phyloP scores from a whole-genome alignment of 2,797 vertebrate genomes.

The Scomberomorus guttatus region DNA sequence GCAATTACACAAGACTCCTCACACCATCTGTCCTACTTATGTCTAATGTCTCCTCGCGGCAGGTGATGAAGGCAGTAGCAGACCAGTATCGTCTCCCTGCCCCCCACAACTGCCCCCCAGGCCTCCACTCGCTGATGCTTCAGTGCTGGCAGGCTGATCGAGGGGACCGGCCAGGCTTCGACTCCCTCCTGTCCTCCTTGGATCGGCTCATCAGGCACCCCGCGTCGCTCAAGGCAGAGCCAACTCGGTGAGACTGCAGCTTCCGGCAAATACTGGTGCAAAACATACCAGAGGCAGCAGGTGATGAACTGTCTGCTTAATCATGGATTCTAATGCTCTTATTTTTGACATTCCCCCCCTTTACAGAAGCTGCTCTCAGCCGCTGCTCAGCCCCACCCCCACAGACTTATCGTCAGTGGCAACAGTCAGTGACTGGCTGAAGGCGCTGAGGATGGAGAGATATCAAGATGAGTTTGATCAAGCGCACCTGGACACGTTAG shows the following conservation, averaged over 20 bases:
- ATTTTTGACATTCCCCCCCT: conserved; percentile 29
- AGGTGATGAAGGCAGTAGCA: conserved; percentile 97
- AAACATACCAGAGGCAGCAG: conserved; percentile 21
- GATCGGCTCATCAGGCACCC: conserved; percentile 89
- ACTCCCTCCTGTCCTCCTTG: conserved; percentile 90
- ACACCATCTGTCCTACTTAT: conserved; percentile 35
- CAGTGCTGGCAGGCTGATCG: conserved; percentile 94
- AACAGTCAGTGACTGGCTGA: conserved; percentile 93
- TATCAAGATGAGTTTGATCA: conserved; percentile 95
- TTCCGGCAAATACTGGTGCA: conserved; percentile 9
- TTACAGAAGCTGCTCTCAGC: conserved; percentile 85
- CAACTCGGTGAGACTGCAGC: conserved; percentile 79
- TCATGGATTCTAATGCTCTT: conserved; percentile 15
- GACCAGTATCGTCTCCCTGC: conserved; percentile 96
- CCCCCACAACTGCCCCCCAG: conserved; percentile 92
- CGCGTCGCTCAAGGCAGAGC: conserved; percentile 85
- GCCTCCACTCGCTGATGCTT: conserved; percentile 96
- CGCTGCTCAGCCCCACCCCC: conserved; percentile 86
- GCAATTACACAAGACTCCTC: conserved; percentile 36
- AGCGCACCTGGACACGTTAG: conserved; percentile 92
- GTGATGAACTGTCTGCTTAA: conserved; percentile 21
- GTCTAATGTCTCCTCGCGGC: conserved; percentile 27
- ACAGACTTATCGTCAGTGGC: conserved; percentile 85
- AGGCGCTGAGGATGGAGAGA: conserved; percentile 94
- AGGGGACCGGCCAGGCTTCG: conserved; percentile 90